Evolutionary conservation across 2,888 invertebrate species (phyloP).

Genomic region (Eutolmus rufibarbis): DNA sequence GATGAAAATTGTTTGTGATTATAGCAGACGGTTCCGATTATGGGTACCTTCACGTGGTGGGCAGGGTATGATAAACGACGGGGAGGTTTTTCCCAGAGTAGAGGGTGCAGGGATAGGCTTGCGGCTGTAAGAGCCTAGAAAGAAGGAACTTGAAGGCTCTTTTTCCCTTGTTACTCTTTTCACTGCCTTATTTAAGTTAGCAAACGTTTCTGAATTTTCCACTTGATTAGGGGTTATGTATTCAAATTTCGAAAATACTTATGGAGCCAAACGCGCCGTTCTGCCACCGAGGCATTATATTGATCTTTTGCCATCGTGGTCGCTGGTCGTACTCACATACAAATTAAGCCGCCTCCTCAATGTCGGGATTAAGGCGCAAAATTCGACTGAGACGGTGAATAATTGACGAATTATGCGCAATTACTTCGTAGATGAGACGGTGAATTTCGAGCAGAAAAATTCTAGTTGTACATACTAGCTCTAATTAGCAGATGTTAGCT

Average conservation of each 20-base stretch:
- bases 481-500: no score
- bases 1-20: conserved; percentile 25
- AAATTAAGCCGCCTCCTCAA: background rate
- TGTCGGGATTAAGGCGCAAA: background rate
- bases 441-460: background rate
- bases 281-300: background rate
- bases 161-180: background rate
- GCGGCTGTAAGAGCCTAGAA: background rate
- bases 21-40: conserved; percentile 28
- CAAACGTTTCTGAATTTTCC: background rate
- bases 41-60: background rate
- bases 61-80: background rate
- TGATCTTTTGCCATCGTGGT: background rate
- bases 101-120: background rate
- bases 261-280: background rate
- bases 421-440: background rate
- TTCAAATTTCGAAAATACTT: background rate
- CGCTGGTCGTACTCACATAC: background rate
- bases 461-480: background rate
- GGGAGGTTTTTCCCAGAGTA: background rate
- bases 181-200: background rate
- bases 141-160: background rate
- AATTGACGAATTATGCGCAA: background rate
- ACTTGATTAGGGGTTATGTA: conserved; percentile 6
- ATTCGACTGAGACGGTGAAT: background rate